Evolutionary conservation across 2,113 vertebrate species (phyloP).

Genomic region (Bombycilla garrulus): DNA sequence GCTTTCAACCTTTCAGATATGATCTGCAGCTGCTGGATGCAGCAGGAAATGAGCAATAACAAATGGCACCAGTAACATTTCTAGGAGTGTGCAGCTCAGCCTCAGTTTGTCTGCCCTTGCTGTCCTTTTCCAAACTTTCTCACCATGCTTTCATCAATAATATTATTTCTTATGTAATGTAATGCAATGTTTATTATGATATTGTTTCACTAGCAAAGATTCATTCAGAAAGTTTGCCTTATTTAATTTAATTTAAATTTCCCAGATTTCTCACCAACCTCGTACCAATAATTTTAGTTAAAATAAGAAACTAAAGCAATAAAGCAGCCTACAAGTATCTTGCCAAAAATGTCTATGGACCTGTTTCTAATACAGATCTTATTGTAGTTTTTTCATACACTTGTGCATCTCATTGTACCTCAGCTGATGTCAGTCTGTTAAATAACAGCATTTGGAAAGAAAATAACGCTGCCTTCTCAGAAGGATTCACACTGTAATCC

Average conservation of each 20-base stretch:
- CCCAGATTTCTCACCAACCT: background rate
- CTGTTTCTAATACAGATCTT: background rate
- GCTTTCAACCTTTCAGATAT: background rate
- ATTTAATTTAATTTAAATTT: background rate
- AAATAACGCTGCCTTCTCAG: constrained; percentile 19
- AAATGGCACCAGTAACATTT: background rate
- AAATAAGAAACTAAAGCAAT: background rate
- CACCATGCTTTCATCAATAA: background rate
- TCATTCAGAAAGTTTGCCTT: background rate
- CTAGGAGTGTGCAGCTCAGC: background rate
- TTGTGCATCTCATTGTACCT: background rate
- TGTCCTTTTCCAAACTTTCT: background rate
- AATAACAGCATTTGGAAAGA: constrained; percentile 24
- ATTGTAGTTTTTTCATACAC: background rate
- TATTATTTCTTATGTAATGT: background rate
- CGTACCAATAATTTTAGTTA: background rate
- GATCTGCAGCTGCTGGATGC: background rate
- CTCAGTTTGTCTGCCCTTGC: background rate
- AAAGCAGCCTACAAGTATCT: background rate
- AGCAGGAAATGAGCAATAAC: background rate
- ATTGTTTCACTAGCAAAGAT: background rate
- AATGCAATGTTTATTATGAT: background rate
- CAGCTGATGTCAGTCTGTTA: background rate
- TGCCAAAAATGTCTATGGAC: background rate
- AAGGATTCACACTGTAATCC: constrained; percentile 18